phyloP scores from a whole-genome alignment of 2,797 vertebrate genomes.

The Morus bassanus region DNA sequence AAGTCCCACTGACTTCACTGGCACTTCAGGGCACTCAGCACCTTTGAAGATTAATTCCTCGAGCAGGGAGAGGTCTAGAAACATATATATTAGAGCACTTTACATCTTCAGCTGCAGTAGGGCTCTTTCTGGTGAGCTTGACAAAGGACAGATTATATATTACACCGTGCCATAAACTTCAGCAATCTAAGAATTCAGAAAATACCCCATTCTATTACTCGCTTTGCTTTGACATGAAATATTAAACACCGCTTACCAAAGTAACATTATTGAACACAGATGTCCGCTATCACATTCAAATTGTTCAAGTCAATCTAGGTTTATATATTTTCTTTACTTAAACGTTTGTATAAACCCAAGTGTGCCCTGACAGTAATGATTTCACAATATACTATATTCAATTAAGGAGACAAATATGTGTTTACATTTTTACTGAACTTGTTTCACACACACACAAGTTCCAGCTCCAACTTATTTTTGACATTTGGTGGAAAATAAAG shows the following conservation, averaged over 20 bases:
- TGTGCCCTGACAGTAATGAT: constrained; percentile 76
- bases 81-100: constrained; percentile 67
- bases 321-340: constrained; percentile 74
- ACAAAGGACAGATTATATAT: constrained; percentile 78
- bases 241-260: constrained; percentile 80
- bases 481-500: constrained; percentile 60
- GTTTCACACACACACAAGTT: constrained; percentile 14
- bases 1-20: constrained; percentile 56
- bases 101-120: constrained; percentile 62
- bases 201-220: constrained; percentile 72
- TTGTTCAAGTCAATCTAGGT: constrained; percentile 74
- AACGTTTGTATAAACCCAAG: constrained; percentile 65
- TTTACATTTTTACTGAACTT: constrained; percentile 70
- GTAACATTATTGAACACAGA: constrained; percentile 78
- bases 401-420: constrained; percentile 72
- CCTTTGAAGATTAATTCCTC: constrained; percentile 63
- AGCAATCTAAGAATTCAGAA: constrained; percentile 72
- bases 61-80: constrained; percentile 63
- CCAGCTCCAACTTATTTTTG: constrained; percentile 24
- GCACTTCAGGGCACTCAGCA: constrained; percentile 60
- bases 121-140: constrained; percentile 74
- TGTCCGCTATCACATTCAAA: constrained; percentile 77
- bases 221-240: constrained; percentile 78
- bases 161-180: constrained; percentile 63
- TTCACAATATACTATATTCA: constrained; percentile 75